Evolutionary conservation across 2,797 vertebrate genomes (phyloP), one percentile per base, ranked within the genome.

Genomic region (Brachyalestes nurse): DNA sequence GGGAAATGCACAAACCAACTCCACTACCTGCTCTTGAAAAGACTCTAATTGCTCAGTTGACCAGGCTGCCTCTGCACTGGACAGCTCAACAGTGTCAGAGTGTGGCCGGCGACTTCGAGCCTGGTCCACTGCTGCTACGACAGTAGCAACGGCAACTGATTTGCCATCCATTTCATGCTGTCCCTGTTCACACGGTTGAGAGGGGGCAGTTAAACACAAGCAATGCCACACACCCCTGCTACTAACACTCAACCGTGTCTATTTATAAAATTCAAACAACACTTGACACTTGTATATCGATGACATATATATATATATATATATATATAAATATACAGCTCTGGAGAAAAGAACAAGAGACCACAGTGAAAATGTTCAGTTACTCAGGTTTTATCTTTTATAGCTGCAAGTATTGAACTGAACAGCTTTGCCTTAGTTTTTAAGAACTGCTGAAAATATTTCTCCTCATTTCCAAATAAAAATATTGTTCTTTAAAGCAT

Each of bases 1-100:
- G 67, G 45, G 45, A 23, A 45, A 23, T 53, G 49, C 14, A 53
- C 67, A 25, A 51, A 28, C 47, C 49, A 71, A 51, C 17, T 51
- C 6, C 77, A 72, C 78, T 93, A 95, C 95, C 93, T 95, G 93
- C 86, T 96, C 93, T 53, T 89, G 90, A 92, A n/a, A 90, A 93
- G 78, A 90, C 88, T 53, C 77, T 23, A 87, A 94, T 88, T 91
- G 90, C 86, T 51, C 67, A 17, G 9, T 16, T 51, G 66, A 70
- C 66, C 66, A 70, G 21, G 86, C 88, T 90, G 92, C 93, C 91
- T 93, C 94, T 91, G 91, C 91, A 89, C 90, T 77, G 86, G 91
- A 87, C 88, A 93, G 90, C 86, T 96, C 93, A 91, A 91, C 87
- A 89, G 87, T 86, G 69, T 88, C 85, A 91, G 92, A 87, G 82